A percentile compares a stretch with the other conserved stretches of the same genome.
Conservation (phyloP, 2,888 invertebrate species). For the Psylliodes chrysocephalus region DNA sequence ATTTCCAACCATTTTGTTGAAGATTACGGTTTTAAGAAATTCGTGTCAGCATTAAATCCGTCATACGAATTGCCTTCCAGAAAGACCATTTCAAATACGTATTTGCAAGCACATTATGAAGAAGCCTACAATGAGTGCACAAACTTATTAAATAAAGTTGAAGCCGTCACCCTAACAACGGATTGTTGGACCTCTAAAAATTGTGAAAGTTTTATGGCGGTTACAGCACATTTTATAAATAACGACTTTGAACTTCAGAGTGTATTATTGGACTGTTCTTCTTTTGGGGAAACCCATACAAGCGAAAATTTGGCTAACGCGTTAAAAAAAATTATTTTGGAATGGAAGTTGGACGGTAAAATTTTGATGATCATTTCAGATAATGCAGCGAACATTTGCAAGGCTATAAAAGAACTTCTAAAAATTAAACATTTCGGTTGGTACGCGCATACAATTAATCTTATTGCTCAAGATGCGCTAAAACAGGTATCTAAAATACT, state of each 20-base stretch:
- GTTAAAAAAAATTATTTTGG: constrained; percentile 42
- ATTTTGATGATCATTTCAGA: constrained; percentile 50
- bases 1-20: constrained; percentile 47
- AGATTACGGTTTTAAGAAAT: constrained; percentile 40
- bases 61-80: constrained; percentile 41
- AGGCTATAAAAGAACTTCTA: constrained; percentile 42
- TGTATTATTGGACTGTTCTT: constrained; percentile 43
- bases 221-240: no score
- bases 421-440: constrained; percentile 47
- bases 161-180: constrained; percentile 49
- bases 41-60: constrained; percentile 40
- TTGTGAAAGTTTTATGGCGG: constrained; percentile 50
- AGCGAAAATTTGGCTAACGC: constrained; percentile 47
- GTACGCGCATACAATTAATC: constrained; percentile 51
- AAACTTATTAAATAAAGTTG: constrained; percentile 26
- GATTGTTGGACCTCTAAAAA: constrained; percentile 55
- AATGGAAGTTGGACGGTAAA: constrained; percentile 50
- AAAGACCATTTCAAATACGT: constrained; percentile 39
- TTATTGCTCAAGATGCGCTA: constrained; percentile 43
- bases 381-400: constrained; percentile 52
- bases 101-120: constrained; percentile 39
- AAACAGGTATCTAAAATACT: constrained; percentile 16
- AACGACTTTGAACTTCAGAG: constrained; percentile 47
- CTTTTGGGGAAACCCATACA: constrained; percentile 46
- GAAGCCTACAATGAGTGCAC: constrained; percentile 24